These are phyloP conservation scores for Bilobella aurantiaca DNA, from an alignment of 1,140 invertebrate genomes.

Conservation along the genomic window DNA sequence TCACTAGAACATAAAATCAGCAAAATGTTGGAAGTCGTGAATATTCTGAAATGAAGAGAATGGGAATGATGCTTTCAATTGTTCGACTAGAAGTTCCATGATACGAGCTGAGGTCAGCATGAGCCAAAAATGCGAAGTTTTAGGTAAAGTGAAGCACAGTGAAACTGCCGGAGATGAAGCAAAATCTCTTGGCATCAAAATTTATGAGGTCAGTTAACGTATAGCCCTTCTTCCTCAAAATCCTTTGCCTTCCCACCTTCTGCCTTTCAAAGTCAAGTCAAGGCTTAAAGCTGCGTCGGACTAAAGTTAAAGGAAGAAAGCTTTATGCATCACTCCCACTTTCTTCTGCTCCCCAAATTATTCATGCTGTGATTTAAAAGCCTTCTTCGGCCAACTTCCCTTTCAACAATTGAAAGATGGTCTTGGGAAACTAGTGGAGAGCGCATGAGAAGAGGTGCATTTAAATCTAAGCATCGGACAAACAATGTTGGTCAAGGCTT, in stretches of 20 bases:
- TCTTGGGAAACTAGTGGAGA: too few relatives aligned
- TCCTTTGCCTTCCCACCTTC: conserved; percentile 24
- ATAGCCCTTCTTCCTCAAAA: conserved; percentile 31
- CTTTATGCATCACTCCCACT: conserved; percentile 33
- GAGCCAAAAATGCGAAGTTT: too few relatives aligned
- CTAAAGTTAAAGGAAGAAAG: conserved; percentile 14
- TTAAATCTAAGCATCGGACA: too few relatives aligned
- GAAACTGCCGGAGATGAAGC: neutral
- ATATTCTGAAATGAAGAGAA: neutral
- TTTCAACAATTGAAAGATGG: too few relatives aligned
- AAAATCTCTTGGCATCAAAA: conserved; percentile 25
- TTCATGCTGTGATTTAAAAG: conserved; percentile 37
- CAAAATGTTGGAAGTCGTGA: neutral
- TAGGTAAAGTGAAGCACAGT: neutral
- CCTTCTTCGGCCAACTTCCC: neutral
- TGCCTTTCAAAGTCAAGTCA: neutral
- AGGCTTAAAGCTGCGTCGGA: neutral
- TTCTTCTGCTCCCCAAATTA: conserved; percentile 32
- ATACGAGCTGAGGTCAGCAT: neutral
- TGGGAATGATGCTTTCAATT: neutral
- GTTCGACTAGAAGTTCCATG: neutral
- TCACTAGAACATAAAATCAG: too few relatives aligned
- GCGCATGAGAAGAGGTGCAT: too few relatives aligned
- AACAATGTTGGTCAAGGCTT: too few relatives aligned
- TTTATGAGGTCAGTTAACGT: conserved; percentile 35